Base-by-base conservation (phyloP, 2,888 invertebrate species). In the Encarsia formosa region DNA sequence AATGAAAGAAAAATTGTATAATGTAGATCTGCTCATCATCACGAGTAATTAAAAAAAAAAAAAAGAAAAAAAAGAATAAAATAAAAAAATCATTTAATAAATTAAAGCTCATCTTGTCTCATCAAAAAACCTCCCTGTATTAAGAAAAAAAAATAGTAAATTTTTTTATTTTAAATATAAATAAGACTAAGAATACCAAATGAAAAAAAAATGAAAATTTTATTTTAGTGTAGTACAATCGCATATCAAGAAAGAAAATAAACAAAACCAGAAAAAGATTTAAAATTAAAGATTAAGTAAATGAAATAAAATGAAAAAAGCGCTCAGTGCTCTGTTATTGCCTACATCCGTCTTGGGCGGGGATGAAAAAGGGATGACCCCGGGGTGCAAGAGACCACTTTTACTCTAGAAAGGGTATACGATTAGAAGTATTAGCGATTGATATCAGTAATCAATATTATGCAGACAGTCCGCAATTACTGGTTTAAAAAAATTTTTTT, bases 111-210 rank as follows among this genome's bases (percentile, higher is more conserved):
- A 64, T 65, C 56, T 52, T 57, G 59, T 65, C 65, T 62, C 65
- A 61, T 64, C 56, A 50, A 63, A 61, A 50, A 23, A 22, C 26
- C 22, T 22, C 38, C 56, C 52, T 54, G 60, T 66, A 64, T 62
- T 64, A 63, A 63, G 59, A 61, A 56, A 63, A 63, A 59, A 61
- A 56, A 64, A 54, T 63, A 63, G 57, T 60, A 63, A n/a, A 61
- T 59, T 58, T 46, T 62, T 59, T 58, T 43, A 58, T 64, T n/a
- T n/a, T 60, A 54, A 61, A 63, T 64, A 64, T 68, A 64, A 70
- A 67, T 70, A 70, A 71, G 71, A 71, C 70, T 72, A 71, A 71
- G 65, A 71, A 73, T 73, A 73, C 73, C 71, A 71, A 71, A 71
- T 72, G 69, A 69, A 63, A 70, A 64, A 67, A 64, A 61, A 70